Percentiles rank a stretch among this genome's conserved stretches.
phyloP scores from a whole-genome alignment of 2,113 vertebrate species.

The Melierax canorus region DNA sequence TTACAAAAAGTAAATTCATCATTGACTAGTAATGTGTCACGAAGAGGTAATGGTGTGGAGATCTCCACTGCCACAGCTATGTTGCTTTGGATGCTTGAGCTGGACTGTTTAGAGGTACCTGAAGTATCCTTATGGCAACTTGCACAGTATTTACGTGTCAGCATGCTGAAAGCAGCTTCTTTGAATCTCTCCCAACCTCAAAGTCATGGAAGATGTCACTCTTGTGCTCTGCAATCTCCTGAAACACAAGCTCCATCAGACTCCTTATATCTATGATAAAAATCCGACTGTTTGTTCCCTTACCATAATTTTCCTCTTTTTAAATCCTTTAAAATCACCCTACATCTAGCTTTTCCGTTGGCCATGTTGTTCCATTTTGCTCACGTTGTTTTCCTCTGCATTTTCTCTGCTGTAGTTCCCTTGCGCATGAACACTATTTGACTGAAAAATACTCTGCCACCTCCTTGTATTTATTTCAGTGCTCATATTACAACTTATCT shows the following conservation, averaged over 20 bases:
- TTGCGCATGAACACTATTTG: not conserved
- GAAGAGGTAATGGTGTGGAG: not conserved
- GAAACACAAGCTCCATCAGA: not conserved
- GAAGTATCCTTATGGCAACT: not conserved
- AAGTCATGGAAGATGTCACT: not conserved
- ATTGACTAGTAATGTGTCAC: not conserved
- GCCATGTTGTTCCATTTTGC: not conserved
- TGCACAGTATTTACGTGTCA: not conserved
- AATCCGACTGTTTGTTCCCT: not conserved
- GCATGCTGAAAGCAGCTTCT: not conserved
- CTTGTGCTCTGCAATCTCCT: not conserved
- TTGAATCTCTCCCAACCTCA: not conserved
- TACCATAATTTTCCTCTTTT: not conserved
- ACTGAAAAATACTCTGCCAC: not conserved
- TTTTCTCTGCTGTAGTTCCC: not conserved
- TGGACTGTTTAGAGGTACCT: not conserved
- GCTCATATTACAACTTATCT: not conserved
- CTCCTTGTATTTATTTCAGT: not conserved
- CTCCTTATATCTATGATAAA: not conserved
- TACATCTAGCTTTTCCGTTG: not conserved
- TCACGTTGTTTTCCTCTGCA: not conserved
- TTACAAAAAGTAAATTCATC: not conserved
- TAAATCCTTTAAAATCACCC: not conserved
- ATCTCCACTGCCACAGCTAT: not conserved
- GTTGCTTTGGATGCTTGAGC: not conserved